Evolutionary conservation across 2,113 vertebrate species (phyloP).

Genomic region (Python bivittatus): DNA sequence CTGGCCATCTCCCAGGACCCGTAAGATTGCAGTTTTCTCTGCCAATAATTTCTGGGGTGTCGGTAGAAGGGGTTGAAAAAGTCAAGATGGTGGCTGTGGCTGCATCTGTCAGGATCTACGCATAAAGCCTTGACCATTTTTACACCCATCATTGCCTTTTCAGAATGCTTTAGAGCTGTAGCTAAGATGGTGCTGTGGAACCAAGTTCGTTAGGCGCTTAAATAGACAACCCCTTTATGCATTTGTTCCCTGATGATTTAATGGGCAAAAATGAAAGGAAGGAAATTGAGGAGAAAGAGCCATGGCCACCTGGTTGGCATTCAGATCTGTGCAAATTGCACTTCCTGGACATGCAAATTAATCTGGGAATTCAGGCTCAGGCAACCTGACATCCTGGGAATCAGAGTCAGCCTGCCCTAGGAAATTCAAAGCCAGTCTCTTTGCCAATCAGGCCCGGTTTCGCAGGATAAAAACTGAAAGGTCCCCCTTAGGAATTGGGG

Average conservation of each 20-base stretch:
- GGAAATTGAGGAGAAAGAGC: background rate
- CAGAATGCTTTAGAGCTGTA: background rate
- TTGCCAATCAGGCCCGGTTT: background rate
- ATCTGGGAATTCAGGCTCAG: background rate
- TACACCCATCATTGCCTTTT: too few relatives aligned
- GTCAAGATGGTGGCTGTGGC: too few relatives aligned
- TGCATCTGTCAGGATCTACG: too few relatives aligned
- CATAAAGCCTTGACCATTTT: too few relatives aligned
- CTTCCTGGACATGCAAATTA: background rate
- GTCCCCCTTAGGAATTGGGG: background rate
- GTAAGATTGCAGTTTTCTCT: background rate
- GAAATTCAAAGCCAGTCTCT: constrained; percentile 7
- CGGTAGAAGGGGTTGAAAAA: too few relatives aligned
- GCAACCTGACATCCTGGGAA: background rate
- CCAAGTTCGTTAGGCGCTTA: background rate
- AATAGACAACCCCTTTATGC: background rate
- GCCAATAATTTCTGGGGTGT: background rate
- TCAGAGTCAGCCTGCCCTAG: background rate
- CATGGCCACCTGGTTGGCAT: background rate
- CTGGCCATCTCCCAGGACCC: background rate
- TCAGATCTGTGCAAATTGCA: background rate
- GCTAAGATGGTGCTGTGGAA: background rate
- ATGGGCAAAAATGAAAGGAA: background rate
- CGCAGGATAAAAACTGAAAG: background rate
- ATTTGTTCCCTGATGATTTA: background rate